phyloP scores from a whole-genome alignment of 2,113 vertebrate genomes.

The Noctilio leporinus region DNA sequence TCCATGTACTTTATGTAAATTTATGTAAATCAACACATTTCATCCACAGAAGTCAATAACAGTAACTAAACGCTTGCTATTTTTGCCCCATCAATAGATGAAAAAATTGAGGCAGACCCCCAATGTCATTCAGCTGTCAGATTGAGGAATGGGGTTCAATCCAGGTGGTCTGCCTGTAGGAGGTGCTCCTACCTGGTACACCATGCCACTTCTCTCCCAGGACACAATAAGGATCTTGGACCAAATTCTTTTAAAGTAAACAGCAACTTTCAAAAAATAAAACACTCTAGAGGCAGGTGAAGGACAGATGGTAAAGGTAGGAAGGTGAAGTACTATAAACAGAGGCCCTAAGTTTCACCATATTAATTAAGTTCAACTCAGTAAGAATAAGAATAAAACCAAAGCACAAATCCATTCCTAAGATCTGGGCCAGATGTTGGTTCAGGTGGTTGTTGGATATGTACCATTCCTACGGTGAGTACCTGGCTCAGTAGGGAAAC shows the following conservation, averaged over 20 bases:
- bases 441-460: not conserved
- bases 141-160: not conserved
- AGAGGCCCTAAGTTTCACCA: not conserved
- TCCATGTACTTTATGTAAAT: not conserved
- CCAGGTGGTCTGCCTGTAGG: no score
- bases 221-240: not conserved
- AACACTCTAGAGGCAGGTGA: not conserved
- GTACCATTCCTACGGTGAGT: not conserved
- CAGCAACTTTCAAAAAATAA: not conserved
- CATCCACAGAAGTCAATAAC: not conserved
- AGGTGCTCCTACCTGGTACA: not conserved
- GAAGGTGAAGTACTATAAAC: not conserved
- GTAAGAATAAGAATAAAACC: conserved; percentile 37
- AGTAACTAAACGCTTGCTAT: not conserved
- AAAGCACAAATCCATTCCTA: not conserved
- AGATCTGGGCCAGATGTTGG: not conserved
- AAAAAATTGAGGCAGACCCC: not conserved
- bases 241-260: not conserved
- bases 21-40: not conserved
- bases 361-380: not conserved
- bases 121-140: not conserved
- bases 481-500: not conserved
- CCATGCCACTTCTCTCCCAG: not conserved
- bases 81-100: not conserved
- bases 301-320: not conserved